Percentiles rank a stretch among this genome's conserved stretches.
Conservation (phyloP, 2,797 vertebrate genomes). For the Labeo calbasu region DNA sequence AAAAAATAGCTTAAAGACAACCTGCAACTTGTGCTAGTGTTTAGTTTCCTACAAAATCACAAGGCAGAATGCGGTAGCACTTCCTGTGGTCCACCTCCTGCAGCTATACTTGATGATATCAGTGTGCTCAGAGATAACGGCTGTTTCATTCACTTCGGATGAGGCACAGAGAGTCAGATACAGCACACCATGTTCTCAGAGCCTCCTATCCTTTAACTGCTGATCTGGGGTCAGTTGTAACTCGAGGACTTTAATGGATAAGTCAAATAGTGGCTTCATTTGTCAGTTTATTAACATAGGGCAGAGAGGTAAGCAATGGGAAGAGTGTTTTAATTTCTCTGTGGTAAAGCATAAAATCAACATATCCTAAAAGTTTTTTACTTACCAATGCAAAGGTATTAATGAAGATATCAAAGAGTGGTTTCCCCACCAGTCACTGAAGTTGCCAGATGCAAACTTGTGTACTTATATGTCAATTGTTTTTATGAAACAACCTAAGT, state of each 20-base stretch:
- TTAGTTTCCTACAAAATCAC: background rate
- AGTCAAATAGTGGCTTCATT: background rate
- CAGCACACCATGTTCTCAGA: background rate
- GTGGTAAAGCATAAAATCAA: background rate
- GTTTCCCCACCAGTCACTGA: background rate
- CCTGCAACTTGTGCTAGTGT: too few relatives aligned
- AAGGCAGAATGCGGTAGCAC: background rate
- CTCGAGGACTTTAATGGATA: background rate
- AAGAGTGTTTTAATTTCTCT: background rate
- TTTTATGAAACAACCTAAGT: conserved; percentile 5
- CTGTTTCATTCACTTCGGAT: background rate
- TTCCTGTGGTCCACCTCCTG: conserved; percentile 30
- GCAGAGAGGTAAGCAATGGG: too few relatives aligned
- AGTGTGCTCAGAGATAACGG: background rate
- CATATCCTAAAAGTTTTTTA: background rate
- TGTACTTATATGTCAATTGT: background rate
- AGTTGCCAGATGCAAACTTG: background rate
- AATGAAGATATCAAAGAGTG: background rate
- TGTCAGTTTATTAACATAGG: background rate
- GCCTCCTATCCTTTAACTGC: background rate
- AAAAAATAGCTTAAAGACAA: too few relatives aligned
- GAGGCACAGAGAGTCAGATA: background rate
- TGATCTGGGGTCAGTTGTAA: background rate
- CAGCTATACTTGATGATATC: conserved; percentile 8
- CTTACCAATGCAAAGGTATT: background rate